A percentile compares a stretch with the other conserved stretches of the same genome.
Conservation (phyloP, 2,888 invertebrate genomes). For the Lottia gigantea region DNA sequence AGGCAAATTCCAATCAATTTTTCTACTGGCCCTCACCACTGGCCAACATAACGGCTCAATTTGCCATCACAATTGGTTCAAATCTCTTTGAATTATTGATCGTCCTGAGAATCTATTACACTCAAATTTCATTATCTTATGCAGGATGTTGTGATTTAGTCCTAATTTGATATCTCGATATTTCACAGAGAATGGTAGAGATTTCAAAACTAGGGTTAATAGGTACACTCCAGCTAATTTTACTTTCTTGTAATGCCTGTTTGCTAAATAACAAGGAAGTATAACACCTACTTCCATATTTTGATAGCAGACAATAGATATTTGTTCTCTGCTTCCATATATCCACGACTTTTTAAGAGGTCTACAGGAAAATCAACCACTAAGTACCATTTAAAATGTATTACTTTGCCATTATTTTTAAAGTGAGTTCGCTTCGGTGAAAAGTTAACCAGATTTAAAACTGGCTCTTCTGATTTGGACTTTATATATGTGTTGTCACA, state of each 20-base stretch:
- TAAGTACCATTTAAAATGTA: no score
- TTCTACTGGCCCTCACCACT: slow-evolving; percentile 10
- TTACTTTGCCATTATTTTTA: no score
- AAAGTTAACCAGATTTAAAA: no score
- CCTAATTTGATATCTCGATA: slow-evolving; percentile 27
- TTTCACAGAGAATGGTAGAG: slow-evolving; percentile 8
- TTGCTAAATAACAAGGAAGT: neutral
- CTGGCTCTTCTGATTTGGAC: no score
- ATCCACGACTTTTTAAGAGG: no score
- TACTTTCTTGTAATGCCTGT: neutral
- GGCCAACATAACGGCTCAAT: slow-evolving; percentile 12
- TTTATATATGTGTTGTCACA: no score
- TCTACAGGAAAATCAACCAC: no score
- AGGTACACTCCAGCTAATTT: slow-evolving; percentile 11
- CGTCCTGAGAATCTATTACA: slow-evolving; percentile 24
- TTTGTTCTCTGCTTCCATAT: no score
- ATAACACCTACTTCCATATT: no score
- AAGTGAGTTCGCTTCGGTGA: no score
- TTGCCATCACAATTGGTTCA: slow-evolving; percentile 2
- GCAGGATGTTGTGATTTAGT: slow-evolving; percentile 26
- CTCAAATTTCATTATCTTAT: slow-evolving; percentile 28
- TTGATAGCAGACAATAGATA: no score
- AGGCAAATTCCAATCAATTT: slow-evolving; percentile 14
- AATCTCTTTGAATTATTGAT: slow-evolving; percentile 31
- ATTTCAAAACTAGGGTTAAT: slow-evolving; percentile 13